Evolutionary conservation across 2,797 vertebrate species (phyloP).

Genomic region (Anableps anableps): DNA sequence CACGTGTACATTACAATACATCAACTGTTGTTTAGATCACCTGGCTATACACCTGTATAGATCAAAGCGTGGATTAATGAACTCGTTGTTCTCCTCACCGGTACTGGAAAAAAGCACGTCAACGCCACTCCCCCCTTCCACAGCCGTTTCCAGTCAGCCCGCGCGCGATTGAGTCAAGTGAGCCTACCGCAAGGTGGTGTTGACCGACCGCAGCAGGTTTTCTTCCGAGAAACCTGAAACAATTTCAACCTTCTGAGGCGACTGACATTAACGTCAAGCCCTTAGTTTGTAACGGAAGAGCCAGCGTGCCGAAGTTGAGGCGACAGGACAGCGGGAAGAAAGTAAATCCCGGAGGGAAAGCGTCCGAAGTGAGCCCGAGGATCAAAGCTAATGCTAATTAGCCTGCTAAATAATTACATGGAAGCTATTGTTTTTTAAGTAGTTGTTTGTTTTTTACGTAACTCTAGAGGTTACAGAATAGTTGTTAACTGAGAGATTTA

Average conservation of each 20-base stretch:
- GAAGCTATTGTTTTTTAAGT: conserved; percentile 58
- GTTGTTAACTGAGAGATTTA: neutral
- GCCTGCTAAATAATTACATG: conserved; percentile 65
- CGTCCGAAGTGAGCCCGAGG: conserved; percentile 68
- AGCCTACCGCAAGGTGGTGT: conserved; percentile 79
- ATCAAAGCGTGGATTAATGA: conserved; percentile 8
- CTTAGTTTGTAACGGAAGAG: conserved; percentile 43
- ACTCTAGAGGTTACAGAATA: conserved; percentile 29
- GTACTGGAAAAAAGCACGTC: conserved; percentile 63
- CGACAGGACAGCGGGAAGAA: conserved; percentile 51
- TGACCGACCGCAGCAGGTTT: conserved; percentile 79
- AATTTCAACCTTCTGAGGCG: conserved; percentile 42
- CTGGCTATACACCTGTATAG: neutral
- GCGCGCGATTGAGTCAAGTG: conserved; percentile 81
- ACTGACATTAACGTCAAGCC: conserved; percentile 62
- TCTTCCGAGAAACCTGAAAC: conserved; percentile 71
- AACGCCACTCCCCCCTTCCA: conserved; percentile 61
- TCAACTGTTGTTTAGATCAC: neutral
- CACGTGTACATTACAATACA: conserved; percentile 62
- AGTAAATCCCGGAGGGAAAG: conserved; percentile 72
- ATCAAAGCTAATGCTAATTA: conserved; percentile 76
- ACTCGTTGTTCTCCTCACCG: conserved; percentile 20
- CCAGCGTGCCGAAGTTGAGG: conserved; percentile 54
- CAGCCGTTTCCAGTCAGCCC: conserved; percentile 73
- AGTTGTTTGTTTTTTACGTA: conserved; percentile 43